phyloP scores from a whole-genome alignment of 2,797 vertebrate genomes.

The Danio jaintianensis region DNA sequence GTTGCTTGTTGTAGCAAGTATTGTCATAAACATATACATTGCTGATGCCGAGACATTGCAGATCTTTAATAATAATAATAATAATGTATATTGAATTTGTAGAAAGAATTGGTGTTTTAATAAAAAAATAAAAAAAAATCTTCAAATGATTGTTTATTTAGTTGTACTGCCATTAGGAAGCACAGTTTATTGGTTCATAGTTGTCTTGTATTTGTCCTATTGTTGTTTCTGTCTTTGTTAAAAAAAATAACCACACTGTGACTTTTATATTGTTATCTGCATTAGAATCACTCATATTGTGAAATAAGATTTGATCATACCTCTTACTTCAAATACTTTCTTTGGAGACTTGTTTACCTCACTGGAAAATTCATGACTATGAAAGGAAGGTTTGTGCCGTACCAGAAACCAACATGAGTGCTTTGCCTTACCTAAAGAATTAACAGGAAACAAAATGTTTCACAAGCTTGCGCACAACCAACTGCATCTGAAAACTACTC shows the following conservation, averaged over 20 bases:
- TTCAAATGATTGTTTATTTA: no score
- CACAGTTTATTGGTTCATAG: background rate
- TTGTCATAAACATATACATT: no score
- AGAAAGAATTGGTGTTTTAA: no score
- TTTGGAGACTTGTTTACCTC: constrained; percentile 10
- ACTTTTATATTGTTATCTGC: background rate
- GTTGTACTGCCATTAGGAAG: background rate
- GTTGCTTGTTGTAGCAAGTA: no score
- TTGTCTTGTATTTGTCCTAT: background rate
- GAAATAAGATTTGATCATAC: background rate
- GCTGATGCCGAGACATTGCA: no score
- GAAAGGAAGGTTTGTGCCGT: constrained; percentile 6
- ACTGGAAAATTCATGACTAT: constrained; percentile 11
- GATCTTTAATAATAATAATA: no score
- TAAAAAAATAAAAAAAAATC: no score
- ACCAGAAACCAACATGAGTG: background rate
- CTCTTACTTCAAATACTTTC: background rate
- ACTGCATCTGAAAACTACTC: constrained; percentile 6
- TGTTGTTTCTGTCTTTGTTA: background rate
- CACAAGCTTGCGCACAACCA: background rate
- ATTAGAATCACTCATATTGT: background rate
- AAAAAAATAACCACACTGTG: background rate
- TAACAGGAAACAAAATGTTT: constrained; percentile 55
- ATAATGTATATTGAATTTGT: no score
- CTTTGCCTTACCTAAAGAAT: constrained; percentile 32